Evolutionary conservation across 2,113 vertebrate genomes (phyloP).

Genomic region (Sinocyclocheilus anshuiensis): DNA sequence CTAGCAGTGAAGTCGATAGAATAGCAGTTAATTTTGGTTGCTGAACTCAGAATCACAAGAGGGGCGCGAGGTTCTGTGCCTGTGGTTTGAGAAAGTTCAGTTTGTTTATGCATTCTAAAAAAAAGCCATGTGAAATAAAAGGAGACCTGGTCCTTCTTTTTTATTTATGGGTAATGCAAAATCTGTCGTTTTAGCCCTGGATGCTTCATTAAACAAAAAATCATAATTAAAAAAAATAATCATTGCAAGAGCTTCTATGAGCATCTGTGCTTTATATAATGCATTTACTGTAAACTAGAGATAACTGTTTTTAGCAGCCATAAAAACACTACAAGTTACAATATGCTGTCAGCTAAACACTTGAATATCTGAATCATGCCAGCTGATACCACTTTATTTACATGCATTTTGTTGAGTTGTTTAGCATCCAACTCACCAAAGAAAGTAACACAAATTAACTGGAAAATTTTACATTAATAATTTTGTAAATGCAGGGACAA

Average conservation of each 20-base stretch:
- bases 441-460: not conserved
- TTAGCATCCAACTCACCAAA: not conserved
- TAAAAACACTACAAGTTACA: not conserved
- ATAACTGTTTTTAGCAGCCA: not conserved
- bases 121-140: slow-evolving; percentile 22
- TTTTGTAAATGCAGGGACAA: not conserved
- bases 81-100: slow-evolving; percentile 19
- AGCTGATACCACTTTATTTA: not conserved
- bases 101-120: not conserved
- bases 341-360: not conserved
- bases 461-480: not conserved
- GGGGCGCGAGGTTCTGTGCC: not conserved
- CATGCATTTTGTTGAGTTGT: not conserved
- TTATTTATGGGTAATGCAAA: not conserved
- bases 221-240: not conserved
- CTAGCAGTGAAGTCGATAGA: not conserved
- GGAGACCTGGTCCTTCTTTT: not conserved
- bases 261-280: not conserved
- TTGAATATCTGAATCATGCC: not conserved
- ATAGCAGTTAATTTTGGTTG: not conserved
- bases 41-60: not conserved
- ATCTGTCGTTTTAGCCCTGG: not conserved
- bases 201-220: slow-evolving; percentile 2
- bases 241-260: not conserved
- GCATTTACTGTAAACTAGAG: not conserved